Evolutionary conservation across 1,140 invertebrate genomes (phyloP), one percentile per base, ranked within the genome.

Genomic region (Bemisia tabaci): DNA sequence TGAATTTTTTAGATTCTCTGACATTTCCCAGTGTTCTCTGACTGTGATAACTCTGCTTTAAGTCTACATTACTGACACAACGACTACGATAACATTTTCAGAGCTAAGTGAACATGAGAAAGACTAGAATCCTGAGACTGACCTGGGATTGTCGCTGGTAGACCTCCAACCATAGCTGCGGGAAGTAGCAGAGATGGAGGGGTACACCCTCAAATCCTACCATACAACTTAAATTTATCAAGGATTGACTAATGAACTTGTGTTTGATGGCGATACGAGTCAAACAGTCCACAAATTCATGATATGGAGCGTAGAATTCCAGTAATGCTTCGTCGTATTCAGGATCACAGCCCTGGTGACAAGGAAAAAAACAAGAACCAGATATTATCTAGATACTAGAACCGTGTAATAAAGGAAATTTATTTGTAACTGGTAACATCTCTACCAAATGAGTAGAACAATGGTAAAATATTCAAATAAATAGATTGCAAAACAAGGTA

Each of bases 181-280:
- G 89, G 78, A 95, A 94, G 71, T 88, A 85, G 21, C 86, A 87
- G 66, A 90, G 84, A 77, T 92, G 87, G 23, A 94, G 79, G 24
- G 90, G 88, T 59, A 89, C 88, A 58, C 85, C 90, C 82, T 95
- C 92, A 71, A 89, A 87, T 64, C 91, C 92, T 59, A 93, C 85
- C 82, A 93, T 88, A 25, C 90, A 89, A 75, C 88, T 89, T 61
- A 94, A 76, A 72, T 86, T 87, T 67, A 94, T 85, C 60, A 94
- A 78, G 60, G 87, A 83, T 72, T 91, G 87, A 22, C 84, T 87
- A 77, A 92, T 83, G 70, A 85, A 87, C 69, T 90, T 87, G 68
- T 89, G 84, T 73, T 87, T 89, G 60, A 94, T 87, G 58, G 92
- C 92, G 68, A 95, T 82, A 22, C 93, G 82, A 77, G 92, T 92